phyloP scores from a whole-genome alignment of 2,888 invertebrate genomes.

The Gastracanthus pulcherrimus region DNA sequence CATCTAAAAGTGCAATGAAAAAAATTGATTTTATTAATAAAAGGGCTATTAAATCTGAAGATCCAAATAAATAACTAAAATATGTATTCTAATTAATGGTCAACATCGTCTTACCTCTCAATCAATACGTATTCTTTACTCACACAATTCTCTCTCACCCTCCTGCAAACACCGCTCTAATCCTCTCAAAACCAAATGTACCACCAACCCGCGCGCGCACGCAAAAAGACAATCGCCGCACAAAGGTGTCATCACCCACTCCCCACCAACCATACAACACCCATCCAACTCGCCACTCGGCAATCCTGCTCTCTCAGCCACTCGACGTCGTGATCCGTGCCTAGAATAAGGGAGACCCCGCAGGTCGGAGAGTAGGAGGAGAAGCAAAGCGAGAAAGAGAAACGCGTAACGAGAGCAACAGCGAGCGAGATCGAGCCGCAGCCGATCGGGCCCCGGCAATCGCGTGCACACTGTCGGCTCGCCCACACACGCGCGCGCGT shows the following conservation, averaged over 20 bases:
- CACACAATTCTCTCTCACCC: too few relatives aligned
- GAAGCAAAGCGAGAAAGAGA: slow-evolving; percentile 1
- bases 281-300: not conserved
- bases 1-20: too few relatives aligned
- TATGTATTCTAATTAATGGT: too few relatives aligned
- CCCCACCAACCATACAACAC: too few relatives aligned
- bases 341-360: slow-evolving; percentile 31
- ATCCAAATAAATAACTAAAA: too few relatives aligned
- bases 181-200: not conserved
- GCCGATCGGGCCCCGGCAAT: slow-evolving; percentile 7
- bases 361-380: not conserved
- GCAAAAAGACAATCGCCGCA: too few relatives aligned
- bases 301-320: not conserved
- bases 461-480: slow-evolving; percentile 11
- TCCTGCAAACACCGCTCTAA: not conserved
- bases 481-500: slow-evolving; percentile 28
- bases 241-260: not conserved
- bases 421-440: not conserved
- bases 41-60: too few relatives aligned
- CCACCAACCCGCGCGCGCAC: not conserved
- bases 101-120: too few relatives aligned
- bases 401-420: slow-evolving; percentile 3
- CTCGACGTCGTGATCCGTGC: slow-evolving; percentile 24
- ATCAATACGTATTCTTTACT: too few relatives aligned
- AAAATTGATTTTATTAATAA: too few relatives aligned